A percentile compares a stretch with the other conserved stretches of the same genome.
These are phyloP conservation scores for Entelurus aequoreus DNA, from an alignment of 2,113 vertebrate genomes.

Conservation along the genomic window DNA sequence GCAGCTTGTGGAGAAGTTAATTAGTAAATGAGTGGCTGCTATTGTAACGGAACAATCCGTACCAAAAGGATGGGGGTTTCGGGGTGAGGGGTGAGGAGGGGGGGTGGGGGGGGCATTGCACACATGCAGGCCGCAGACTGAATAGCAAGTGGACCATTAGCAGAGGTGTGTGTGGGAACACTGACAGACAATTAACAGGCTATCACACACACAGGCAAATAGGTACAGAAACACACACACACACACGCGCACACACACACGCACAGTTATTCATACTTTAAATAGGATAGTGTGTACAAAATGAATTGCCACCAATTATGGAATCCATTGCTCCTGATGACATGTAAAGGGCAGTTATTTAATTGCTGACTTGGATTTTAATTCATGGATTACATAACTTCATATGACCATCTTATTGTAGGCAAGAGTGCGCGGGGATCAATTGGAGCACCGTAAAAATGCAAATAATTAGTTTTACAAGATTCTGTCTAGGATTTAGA, in stretches of 20 bases:
- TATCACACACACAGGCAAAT: slow-evolving; percentile 54
- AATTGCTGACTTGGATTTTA: slow-evolving; percentile 2
- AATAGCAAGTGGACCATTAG: slow-evolving; percentile 98
- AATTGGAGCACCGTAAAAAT: not conserved
- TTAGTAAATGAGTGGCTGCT: slow-evolving; percentile 78
- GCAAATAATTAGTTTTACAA: not conserved
- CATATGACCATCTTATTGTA: not conserved
- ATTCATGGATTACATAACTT: not conserved
- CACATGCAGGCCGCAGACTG: slow-evolving; percentile 74
- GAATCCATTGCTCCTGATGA: not conserved
- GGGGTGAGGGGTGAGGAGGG: not conserved
- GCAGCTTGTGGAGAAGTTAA: slow-evolving; percentile 70
- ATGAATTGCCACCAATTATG: slow-evolving; percentile 2
- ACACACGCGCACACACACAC: slow-evolving; percentile 17
- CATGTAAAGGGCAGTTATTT: not conserved
- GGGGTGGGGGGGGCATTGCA: slow-evolving; percentile 17
- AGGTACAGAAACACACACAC: slow-evolving; percentile 25
- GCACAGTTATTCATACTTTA: not conserved
- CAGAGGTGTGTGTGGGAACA: slow-evolving; percentile 92
- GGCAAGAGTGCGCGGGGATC: not conserved
- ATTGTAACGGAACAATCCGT: slow-evolving; percentile 80
- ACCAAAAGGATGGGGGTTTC: slow-evolving; percentile 53
- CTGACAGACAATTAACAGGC: slow-evolving; percentile 88
- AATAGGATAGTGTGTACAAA: slow-evolving; percentile 3
- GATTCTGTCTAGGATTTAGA: too few relatives aligned